These are phyloP conservation scores for Julus scanicus DNA, from an alignment of 2,888 invertebrate species.

Conservation along the genomic window DNA sequence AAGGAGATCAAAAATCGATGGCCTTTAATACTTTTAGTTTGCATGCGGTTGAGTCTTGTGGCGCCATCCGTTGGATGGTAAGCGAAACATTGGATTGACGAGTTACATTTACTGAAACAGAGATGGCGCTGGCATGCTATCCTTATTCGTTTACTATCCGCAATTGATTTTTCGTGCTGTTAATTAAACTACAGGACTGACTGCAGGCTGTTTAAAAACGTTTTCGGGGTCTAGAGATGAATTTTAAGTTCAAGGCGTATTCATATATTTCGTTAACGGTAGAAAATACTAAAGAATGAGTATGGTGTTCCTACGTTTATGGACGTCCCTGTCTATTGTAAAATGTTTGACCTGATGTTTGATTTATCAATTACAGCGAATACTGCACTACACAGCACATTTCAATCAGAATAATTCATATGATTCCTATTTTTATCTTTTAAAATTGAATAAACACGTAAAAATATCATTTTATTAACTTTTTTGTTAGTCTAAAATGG, in stretches of 20 bases:
- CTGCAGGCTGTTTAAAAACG: not conserved
- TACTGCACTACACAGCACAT: too few species aligned
- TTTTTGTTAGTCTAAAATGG: too few species aligned
- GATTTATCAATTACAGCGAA: too few species aligned
- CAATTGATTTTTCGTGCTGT: not conserved
- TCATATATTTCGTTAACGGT: not conserved
- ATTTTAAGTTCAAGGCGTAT: not conserved
- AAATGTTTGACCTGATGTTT: too few species aligned
- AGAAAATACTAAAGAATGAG: not conserved
- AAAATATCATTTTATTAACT: too few species aligned
- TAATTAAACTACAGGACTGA: not conserved
- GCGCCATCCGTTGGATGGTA: not conserved
- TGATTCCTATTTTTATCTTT: too few species aligned
- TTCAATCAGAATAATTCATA: too few species aligned
- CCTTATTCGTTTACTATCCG: not conserved
- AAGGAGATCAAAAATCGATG: conserved; percentile 41
- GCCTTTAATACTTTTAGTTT: not conserved
- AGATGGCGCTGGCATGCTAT: not conserved
- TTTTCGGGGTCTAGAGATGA: not conserved
- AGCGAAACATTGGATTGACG: not conserved
- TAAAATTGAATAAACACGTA: too few species aligned
- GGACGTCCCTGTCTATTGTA: too few species aligned
- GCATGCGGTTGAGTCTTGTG: not conserved
- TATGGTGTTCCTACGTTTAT: too few species aligned
- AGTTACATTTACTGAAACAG: not conserved